phyloP scores from a whole-genome alignment of 2,888 invertebrate species.

The Trichacis sp. region DNA sequence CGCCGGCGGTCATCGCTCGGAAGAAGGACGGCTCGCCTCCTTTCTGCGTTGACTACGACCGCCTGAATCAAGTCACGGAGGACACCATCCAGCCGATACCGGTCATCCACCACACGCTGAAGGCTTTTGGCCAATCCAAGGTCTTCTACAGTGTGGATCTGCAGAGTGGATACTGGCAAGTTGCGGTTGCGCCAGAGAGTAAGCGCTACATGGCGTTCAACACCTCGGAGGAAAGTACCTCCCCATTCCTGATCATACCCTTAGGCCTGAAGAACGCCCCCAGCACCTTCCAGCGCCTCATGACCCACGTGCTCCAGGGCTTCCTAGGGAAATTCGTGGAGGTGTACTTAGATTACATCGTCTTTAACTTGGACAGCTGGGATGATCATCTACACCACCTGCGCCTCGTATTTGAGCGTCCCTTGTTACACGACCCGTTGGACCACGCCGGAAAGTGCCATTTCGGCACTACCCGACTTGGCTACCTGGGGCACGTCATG shows the following conservation, averaged over 20 bases:
- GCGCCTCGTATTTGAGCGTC: slow-evolving; percentile 35
- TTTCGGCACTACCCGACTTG: slow-evolving; percentile 38
- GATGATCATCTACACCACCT: slow-evolving; percentile 40
- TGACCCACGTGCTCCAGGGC: slow-evolving; percentile 41
- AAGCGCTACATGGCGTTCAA: slow-evolving; percentile 49
- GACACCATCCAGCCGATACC: slow-evolving; percentile 10
- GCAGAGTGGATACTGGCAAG: slow-evolving; percentile 55
- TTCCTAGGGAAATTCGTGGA: slow-evolving; percentile 28
- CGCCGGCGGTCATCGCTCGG: slow-evolving; percentile 34
- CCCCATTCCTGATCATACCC: slow-evolving; percentile 52
- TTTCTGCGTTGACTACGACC: slow-evolving; percentile 40
- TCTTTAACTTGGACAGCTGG: slow-evolving; percentile 35
- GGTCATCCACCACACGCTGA: slow-evolving; percentile 8
- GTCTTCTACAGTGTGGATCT: slow-evolving; percentile 53
- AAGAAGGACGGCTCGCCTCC: slow-evolving; percentile 31
- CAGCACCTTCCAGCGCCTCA: slow-evolving; percentile 16
- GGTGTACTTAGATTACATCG: slow-evolving; percentile 52
- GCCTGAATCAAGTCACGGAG: slow-evolving; percentile 8
- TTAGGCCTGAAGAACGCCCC: slow-evolving; percentile 51
- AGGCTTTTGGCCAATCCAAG: slow-evolving; percentile 37
- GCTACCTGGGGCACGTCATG: slow-evolving; percentile 45
- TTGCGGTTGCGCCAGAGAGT: slow-evolving; percentile 44
- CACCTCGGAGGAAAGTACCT: slow-evolving; percentile 49
- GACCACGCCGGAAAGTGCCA: slow-evolving; percentile 28
- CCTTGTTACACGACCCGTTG: slow-evolving; percentile 25